Conservation (phyloP, 2,113 vertebrate species). For the Cervus canadensis region DNA sequence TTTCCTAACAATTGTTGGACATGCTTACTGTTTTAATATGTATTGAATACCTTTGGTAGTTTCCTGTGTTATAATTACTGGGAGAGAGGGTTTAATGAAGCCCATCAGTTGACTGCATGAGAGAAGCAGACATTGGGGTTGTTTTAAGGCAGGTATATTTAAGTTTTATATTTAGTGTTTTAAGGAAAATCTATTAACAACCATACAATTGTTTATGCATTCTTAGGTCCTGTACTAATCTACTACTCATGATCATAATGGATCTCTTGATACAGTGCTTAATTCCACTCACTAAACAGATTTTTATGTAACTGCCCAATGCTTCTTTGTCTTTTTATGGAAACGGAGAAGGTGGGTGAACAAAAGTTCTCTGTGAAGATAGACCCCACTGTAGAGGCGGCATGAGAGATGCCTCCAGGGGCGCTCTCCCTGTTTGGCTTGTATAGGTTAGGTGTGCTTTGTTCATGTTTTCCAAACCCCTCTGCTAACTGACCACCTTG, state of each 20-base stretch:
- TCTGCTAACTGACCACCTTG: not conserved
- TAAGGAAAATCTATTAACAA: slow-evolving; percentile 26
- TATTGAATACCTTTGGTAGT: slow-evolving; percentile 33
- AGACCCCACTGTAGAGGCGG: slow-evolving; percentile 6
- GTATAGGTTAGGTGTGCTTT: not conserved
- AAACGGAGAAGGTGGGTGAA: slow-evolving; percentile 19
- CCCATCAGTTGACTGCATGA: slow-evolving; percentile 53
- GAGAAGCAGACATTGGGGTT: slow-evolving; percentile 43
- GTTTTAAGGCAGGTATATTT: slow-evolving; percentile 40
- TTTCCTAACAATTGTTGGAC: slow-evolving; percentile 56
- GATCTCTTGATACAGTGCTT: not conserved
- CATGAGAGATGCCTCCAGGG: slow-evolving; percentile 9
- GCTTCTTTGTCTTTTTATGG: slow-evolving; percentile 38
- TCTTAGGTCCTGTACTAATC: slow-evolving; percentile 28
- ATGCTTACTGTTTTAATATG: slow-evolving; percentile 45
- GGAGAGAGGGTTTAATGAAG: slow-evolving; percentile 42
- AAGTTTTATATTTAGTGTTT: slow-evolving; percentile 39
- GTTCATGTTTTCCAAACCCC: not conserved
- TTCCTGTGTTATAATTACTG: slow-evolving; percentile 55
- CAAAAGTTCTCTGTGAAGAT: slow-evolving; percentile 31
- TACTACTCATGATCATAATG: slow-evolving; percentile 36
- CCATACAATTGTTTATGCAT: slow-evolving; percentile 27
- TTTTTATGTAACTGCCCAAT: slow-evolving; percentile 15
- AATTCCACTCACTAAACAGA: slow-evolving; percentile 31
- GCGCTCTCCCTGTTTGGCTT: not conserved